phyloP scores from a whole-genome alignment of 2,888 invertebrate genomes.

The Nomada hirtipes region DNA sequence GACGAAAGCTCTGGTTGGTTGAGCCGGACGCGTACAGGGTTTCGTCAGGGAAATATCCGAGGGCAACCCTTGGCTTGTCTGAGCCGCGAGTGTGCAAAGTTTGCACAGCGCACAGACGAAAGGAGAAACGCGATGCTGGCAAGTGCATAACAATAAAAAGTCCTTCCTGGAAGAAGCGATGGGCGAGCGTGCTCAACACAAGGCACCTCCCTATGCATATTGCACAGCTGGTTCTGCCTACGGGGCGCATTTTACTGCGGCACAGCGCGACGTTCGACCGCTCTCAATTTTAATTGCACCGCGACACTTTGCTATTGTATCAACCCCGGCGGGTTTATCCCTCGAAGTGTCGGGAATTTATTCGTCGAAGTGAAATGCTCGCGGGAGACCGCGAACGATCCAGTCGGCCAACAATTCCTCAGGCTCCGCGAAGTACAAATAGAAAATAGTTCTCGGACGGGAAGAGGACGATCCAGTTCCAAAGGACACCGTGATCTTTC shows the following conservation, averaged over 20 bases:
- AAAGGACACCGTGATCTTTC: neutral
- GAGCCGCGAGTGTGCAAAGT: slow-evolving; percentile 31
- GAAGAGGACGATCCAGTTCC: neutral
- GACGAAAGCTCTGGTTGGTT: too few species aligned
- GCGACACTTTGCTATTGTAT: slow-evolving; percentile 20
- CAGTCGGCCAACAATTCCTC: too few species aligned
- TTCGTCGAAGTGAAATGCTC: too few species aligned
- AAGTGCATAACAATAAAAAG: slow-evolving; percentile 65
- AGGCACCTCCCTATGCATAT: slow-evolving; percentile 58
- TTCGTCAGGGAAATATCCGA: too few species aligned
- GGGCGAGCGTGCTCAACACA: slow-evolving; percentile 51
- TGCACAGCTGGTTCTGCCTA: neutral
- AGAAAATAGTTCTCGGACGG: too few species aligned
- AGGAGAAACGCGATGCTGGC: slow-evolving; percentile 47
- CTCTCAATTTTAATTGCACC: slow-evolving; percentile 63
- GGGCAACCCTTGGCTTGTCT: neutral
- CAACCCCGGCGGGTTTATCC: slow-evolving; percentile 37
- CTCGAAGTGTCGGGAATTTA: neutral
- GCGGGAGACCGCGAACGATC: too few species aligned
- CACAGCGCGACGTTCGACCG: slow-evolving; percentile 48
- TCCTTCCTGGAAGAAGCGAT: slow-evolving; percentile 25
- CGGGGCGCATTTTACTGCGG: slow-evolving; percentile 50
- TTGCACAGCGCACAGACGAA: slow-evolving; percentile 25
- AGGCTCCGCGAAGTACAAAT: too few species aligned
- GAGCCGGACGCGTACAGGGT: too few species aligned